Evolutionary conservation across 2,113 vertebrate species (phyloP).

Genomic region (Raphicerus campestris): DNA sequence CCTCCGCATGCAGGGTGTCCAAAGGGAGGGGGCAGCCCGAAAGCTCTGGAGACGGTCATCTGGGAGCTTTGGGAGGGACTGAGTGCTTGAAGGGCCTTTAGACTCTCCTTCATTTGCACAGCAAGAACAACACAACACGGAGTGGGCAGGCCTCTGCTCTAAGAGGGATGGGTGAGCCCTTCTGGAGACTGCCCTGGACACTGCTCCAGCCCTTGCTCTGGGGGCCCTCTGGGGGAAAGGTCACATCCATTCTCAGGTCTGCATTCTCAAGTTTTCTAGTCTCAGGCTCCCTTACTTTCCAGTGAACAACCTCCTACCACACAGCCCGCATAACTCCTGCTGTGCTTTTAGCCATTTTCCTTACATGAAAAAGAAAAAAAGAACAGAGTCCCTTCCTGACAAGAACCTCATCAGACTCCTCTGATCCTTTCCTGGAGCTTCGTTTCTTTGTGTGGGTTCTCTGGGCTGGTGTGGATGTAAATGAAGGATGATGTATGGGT

Average conservation of each 20-base stretch:
- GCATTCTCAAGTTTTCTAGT: background rate
- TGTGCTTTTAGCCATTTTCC: background rate
- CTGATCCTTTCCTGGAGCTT: background rate
- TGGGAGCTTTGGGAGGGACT: background rate
- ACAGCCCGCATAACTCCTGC: background rate
- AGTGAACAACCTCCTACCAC: background rate
- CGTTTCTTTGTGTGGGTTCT: background rate
- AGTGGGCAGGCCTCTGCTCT: background rate
- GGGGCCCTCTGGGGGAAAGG: background rate
- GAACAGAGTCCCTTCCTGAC: background rate
- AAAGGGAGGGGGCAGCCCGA: background rate
- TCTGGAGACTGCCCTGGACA: background rate
- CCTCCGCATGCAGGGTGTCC: background rate
- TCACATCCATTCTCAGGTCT: background rate
- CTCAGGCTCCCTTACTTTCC: background rate
- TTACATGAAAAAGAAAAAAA: background rate
- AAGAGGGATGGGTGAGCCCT: background rate
- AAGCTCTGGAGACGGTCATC: background rate
- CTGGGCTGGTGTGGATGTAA: background rate
- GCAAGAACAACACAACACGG: background rate
- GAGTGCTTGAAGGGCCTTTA: background rate
- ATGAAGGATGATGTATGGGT: background rate
- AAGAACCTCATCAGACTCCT: background rate
- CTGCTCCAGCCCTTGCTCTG: background rate
- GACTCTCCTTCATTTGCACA: background rate